Conservation (phyloP, 2,113 vertebrate species). For the Myiozetetes cayanensis region DNA sequence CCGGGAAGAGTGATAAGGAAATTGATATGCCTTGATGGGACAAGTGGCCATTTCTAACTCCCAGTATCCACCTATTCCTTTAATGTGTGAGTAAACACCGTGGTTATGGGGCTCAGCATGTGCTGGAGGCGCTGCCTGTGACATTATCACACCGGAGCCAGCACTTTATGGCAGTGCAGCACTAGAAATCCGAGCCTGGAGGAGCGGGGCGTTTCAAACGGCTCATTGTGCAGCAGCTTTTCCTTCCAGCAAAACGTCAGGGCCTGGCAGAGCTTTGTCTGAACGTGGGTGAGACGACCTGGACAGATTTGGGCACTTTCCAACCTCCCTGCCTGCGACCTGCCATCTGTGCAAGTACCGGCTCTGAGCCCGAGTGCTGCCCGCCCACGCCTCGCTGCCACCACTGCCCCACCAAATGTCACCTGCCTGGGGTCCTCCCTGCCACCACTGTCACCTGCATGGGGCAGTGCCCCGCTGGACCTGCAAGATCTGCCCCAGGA, state of each 20-base stretch:
- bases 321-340: not conserved
- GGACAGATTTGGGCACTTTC: not conserved
- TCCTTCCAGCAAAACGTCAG: not conserved
- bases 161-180: not conserved
- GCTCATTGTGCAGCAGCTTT: not conserved
- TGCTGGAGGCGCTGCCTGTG: not conserved
- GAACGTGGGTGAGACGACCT: not conserved
- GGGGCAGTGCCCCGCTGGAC: not conserved
- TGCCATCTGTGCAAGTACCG: too few relatives aligned
- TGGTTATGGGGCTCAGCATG: not conserved
- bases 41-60: not conserved
- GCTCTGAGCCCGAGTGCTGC: not conserved
- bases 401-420: not conserved
- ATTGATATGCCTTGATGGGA: not conserved
- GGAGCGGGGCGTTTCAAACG: not conserved
- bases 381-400: not conserved
- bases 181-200: not conserved
- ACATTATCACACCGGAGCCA: not conserved
- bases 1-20: not conserved
- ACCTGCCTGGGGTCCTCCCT: not conserved
- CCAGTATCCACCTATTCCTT: not conserved
- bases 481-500: not conserved
- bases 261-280: not conserved
- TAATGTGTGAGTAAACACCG: not conserved
- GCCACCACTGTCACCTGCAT: too few relatives aligned